Conservation (phyloP, 2,888 invertebrate genomes). For the Polylopha cassiicola region DNA sequence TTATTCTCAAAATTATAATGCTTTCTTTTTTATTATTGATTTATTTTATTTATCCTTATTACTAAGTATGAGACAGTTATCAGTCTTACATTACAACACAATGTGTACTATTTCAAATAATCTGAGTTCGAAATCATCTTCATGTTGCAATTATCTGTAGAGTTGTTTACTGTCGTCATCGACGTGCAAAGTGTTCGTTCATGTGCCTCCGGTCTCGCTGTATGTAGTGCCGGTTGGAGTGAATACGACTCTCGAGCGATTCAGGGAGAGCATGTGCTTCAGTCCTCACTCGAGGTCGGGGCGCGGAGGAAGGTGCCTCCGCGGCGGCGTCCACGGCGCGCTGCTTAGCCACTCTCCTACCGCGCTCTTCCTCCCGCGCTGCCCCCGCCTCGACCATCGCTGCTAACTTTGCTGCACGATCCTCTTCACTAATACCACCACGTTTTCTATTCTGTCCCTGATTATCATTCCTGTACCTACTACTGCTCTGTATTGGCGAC, state of each 20-base stretch:
- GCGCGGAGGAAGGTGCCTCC: constrained; percentile 75
- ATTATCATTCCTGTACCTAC: constrained; percentile 22
- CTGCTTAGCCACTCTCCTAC: constrained; percentile 79
- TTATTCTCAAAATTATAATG: constrained; percentile 10
- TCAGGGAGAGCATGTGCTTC: constrained; percentile 78
- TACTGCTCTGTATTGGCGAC: constrained; percentile 27
- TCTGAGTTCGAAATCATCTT: too few relatives aligned
- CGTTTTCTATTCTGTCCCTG: constrained; percentile 32
- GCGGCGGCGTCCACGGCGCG: constrained; percentile 72
- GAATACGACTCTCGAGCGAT: constrained; percentile 89
- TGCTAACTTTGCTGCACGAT: constrained; percentile 77
- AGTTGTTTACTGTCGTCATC: constrained; percentile 50
- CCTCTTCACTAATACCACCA: constrained; percentile 51
- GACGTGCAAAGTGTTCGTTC: constrained; percentile 89
- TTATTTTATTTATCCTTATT: constrained; percentile 1
- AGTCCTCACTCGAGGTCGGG: constrained; percentile 76
- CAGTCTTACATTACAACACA: too few relatives aligned
- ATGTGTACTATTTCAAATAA: too few relatives aligned
- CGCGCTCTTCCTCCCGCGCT: constrained; percentile 82
- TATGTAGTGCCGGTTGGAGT: constrained; percentile 92
- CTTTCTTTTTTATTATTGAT: neutral
- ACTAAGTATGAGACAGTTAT: too few relatives aligned
- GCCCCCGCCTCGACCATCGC: constrained; percentile 92
- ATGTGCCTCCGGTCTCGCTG: constrained; percentile 88
- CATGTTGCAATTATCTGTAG: too few relatives aligned